Evolutionary conservation across 2,888 invertebrate species (phyloP).

Genomic region (Allacma fusca): DNA sequence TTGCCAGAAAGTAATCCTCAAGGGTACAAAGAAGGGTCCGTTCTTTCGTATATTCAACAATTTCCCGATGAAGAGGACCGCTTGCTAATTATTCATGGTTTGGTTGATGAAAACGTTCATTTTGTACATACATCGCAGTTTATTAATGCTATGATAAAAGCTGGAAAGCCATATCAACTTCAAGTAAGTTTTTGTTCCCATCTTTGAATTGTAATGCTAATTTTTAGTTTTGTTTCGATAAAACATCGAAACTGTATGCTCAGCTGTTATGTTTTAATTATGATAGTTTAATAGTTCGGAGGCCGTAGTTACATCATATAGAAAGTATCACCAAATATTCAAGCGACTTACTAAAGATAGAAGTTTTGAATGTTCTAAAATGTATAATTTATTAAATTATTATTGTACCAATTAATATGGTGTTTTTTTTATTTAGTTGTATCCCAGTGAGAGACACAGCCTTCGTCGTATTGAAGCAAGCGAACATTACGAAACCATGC

Average conservation of each 20-base stretch:
- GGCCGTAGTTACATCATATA: no score
- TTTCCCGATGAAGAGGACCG: slow-evolving; percentile 88
- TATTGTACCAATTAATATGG: neutral
- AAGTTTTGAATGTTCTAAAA: no score
- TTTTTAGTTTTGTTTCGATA: no score
- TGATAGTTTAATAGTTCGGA: no score
- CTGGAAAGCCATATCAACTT: slow-evolving; percentile 95
- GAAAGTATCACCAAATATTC: no score
- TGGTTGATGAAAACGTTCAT: slow-evolving; percentile 99
- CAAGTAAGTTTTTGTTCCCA: slow-evolving; percentile 73
- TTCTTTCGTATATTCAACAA: slow-evolving; percentile 82
- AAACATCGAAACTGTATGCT: no score
- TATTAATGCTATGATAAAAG: slow-evolving; percentile 85
- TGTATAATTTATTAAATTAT: no score
- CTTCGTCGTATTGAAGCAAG: slow-evolving; percentile 91
- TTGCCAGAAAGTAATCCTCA: slow-evolving; percentile 76
- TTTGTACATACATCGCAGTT: slow-evolving; percentile 94
- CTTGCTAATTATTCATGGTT: slow-evolving; percentile 92
- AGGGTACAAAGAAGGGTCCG: slow-evolving; percentile 85
- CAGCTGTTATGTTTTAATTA: no score
- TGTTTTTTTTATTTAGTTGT: slow-evolving; percentile 70
- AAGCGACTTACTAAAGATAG: no score
- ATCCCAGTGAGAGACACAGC: slow-evolving; percentile 96
- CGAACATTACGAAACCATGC: slow-evolving; percentile 94
- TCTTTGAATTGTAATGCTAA: no score